Evolutionary conservation across 2,113 vertebrate genomes (phyloP).

Genomic region (Hippolais icterina): DNA sequence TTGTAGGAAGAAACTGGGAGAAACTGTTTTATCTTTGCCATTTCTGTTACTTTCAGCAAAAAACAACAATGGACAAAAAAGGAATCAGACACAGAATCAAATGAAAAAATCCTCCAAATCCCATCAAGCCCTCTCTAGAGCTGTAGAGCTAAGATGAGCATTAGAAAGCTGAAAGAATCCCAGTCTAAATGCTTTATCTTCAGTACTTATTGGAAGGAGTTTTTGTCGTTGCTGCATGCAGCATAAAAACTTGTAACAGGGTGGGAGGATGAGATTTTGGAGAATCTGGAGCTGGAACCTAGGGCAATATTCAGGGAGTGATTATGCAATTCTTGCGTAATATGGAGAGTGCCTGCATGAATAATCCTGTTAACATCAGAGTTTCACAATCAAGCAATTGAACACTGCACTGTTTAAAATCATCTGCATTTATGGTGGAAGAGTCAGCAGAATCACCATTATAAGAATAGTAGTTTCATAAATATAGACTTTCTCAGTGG

Average conservation of each 20-base stretch:
- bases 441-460: neutral
- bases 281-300: slow-evolving; percentile 25
- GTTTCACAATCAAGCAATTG: slow-evolving; percentile 1
- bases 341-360: neutral
- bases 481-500: neutral
- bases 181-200: neutral
- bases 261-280: neutral
- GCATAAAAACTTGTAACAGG: neutral
- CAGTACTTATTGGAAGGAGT: neutral
- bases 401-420: neutral
- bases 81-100: neutral
- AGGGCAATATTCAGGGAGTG: neutral
- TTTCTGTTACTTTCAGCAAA: neutral
- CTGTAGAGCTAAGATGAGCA: neutral
- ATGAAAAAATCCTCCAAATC: neutral
- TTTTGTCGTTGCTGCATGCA: neutral
- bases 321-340: slow-evolving; percentile 41
- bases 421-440: neutral
- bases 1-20: neutral
- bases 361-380: slow-evolving; percentile 18
- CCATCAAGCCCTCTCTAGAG: neutral
- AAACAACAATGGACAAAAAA: neutral
- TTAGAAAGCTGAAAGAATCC: neutral
- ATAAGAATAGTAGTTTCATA: neutral
- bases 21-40: neutral